phyloP scores from a whole-genome alignment of 2,113 vertebrate genomes.

The Glaucidium brasilianum region DNA sequence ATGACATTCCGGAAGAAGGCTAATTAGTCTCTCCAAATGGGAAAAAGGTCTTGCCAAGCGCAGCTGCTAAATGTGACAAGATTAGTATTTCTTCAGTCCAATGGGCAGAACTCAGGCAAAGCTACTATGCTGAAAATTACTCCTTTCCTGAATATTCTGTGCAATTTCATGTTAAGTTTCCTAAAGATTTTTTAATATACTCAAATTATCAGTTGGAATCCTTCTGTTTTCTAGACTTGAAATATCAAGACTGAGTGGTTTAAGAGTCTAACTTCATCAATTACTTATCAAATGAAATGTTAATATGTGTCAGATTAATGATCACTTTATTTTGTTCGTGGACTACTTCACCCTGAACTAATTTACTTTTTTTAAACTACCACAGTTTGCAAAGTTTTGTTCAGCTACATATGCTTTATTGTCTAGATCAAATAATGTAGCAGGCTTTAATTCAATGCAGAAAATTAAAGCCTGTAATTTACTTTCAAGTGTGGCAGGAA shows the following conservation, averaged over 20 bases:
- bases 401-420: conserved; percentile 37
- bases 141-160: conserved; percentile 38
- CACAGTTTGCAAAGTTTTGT: conserved; percentile 44
- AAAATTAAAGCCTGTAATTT: conserved; percentile 61
- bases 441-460: conserved; percentile 49
- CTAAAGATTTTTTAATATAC: conserved; percentile 59
- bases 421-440: conserved; percentile 35
- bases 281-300: conserved; percentile 42
- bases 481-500: conserved; percentile 46
- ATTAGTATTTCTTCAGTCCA: conserved; percentile 67
- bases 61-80: conserved; percentile 75
- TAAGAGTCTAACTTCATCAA: conserved; percentile 55
- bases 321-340: conserved; percentile 38
- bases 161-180: conserved; percentile 13
- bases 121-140: conserved; percentile 54
- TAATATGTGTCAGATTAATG: conserved; percentile 35
- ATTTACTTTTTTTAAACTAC: conserved; percentile 11
- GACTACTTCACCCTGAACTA: conserved; percentile 40
- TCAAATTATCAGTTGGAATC: conserved; percentile 50
- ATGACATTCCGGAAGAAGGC: conserved; percentile 70
- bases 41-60: conserved; percentile 58
- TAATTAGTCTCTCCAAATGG: conserved; percentile 72
- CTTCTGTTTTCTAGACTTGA: conserved; percentile 35
- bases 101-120: conserved; percentile 49
- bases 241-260: conserved; percentile 49